Evolutionary conservation across 2,888 invertebrate species (phyloP).

Genomic region (Unio delphinus): DNA sequence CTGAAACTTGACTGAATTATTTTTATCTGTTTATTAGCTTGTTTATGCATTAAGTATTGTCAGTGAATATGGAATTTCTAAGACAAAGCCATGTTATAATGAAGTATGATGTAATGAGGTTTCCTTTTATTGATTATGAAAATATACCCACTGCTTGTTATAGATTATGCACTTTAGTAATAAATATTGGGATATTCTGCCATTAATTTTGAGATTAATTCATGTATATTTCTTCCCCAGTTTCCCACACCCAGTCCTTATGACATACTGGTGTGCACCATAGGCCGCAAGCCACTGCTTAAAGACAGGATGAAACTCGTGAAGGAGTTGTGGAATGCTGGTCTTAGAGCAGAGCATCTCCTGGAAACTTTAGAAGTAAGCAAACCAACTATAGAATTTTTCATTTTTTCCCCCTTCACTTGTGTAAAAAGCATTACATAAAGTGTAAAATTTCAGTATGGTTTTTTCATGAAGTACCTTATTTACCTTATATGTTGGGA

Average conservation of each 20-base stretch:
- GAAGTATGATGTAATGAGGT: too few relatives aligned
- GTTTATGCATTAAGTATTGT: too few relatives aligned
- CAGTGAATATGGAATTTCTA: too few relatives aligned
- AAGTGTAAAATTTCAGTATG: too few relatives aligned
- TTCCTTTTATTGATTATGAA: too few relatives aligned
- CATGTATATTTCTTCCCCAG: constrained; percentile 12
- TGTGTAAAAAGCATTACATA: too few relatives aligned
- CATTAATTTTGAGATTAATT: neutral
- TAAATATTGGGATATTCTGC: neutral
- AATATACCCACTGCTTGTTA: neutral
- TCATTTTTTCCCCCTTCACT: too few relatives aligned
- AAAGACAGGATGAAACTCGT: constrained; percentile 76
- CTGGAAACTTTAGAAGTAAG: constrained; percentile 75
- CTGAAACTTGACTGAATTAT: too few relatives aligned
- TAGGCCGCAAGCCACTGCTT: constrained; percentile 74
- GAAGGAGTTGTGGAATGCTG: constrained; percentile 82
- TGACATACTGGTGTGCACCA: constrained; percentile 80
- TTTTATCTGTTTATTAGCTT: too few relatives aligned
- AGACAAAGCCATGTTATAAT: too few relatives aligned
- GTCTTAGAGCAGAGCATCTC: constrained; percentile 77
- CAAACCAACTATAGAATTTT: neutral
- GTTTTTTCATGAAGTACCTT: too few relatives aligned
- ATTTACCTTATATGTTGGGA: too few relatives aligned
- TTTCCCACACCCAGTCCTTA: constrained; percentile 46
- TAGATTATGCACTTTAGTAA: neutral